phyloP scores from a whole-genome alignment of 2,888 invertebrate species.

The Melieria picta region DNA sequence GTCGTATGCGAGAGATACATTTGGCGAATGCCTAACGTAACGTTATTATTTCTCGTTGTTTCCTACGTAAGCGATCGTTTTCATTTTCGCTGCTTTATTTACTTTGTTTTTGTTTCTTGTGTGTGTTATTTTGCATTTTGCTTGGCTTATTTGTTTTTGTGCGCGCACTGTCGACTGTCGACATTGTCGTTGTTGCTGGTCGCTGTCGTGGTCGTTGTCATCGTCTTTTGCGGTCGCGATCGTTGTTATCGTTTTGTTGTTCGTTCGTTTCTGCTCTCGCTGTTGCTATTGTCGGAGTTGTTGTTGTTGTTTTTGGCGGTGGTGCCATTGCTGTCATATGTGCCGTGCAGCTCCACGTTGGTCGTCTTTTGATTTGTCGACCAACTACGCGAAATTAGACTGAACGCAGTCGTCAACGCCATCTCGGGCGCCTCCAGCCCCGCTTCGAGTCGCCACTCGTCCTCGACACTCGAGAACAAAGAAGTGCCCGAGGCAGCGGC shows the following conservation, averaged over 20 bases:
- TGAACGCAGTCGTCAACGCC: slow-evolving; percentile 16
- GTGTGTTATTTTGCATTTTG: background rate
- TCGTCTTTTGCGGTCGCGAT: background rate
- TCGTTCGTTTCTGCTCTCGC: background rate
- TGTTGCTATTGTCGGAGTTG: background rate
- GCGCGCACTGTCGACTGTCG: background rate
- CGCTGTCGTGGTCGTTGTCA: background rate
- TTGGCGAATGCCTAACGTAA: too few species aligned
- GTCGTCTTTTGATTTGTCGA: background rate
- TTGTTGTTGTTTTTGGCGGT: background rate
- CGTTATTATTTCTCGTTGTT: too few species aligned
- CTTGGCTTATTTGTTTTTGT: too few species aligned
- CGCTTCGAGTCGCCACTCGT: too few species aligned
- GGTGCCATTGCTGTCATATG: background rate
- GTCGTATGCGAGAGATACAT: background rate
- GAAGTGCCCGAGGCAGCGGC: background rate
- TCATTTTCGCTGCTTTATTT: slow-evolving; percentile 1
- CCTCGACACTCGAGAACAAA: background rate
- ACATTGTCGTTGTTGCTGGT: background rate
- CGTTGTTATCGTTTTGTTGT: background rate
- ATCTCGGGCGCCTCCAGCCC: background rate
- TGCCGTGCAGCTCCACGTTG: slow-evolving; percentile 8
- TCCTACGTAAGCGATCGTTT: too few species aligned
- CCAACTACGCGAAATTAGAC: background rate
- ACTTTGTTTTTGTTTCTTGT: too few species aligned